phyloP scores from a whole-genome alignment of 2,888 invertebrate genomes.

The Agrypnus murinus region DNA sequence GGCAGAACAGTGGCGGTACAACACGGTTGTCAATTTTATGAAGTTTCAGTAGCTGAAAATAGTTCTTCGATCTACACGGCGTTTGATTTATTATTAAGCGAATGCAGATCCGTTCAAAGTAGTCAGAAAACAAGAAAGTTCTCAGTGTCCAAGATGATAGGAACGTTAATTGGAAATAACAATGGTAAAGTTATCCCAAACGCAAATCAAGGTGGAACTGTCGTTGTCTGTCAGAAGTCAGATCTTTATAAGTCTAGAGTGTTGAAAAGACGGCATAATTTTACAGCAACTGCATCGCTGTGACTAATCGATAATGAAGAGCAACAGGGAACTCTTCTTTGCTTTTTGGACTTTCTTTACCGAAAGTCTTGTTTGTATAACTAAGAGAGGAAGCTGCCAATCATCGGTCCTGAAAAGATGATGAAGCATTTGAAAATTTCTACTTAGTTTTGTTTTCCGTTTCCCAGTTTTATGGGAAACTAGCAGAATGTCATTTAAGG shows the following conservation, averaged over 20 bases:
- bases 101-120: conserved; percentile 74
- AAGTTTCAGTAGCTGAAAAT: conserved; percentile 89
- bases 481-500: conserved; percentile 19
- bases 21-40: conserved; percentile 83
- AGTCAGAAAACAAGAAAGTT: conserved; percentile 80
- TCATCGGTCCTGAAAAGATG: neutral
- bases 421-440: neutral
- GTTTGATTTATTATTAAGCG: conserved; percentile 81
- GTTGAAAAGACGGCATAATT: conserved; percentile 75
- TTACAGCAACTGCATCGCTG: conserved; percentile 79
- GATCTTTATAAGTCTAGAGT: conserved; percentile 76
- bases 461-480: conserved; percentile 68
- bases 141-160: conserved; percentile 87
- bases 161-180: conserved; percentile 78
- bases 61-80: conserved; percentile 83
- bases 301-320: conserved; percentile 74
- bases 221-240: conserved; percentile 76
- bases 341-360: conserved; percentile 48
- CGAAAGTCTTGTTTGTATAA: conserved; percentile 48
- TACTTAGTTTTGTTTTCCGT: conserved; percentile 46
- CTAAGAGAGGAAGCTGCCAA: conserved; percentile 14
- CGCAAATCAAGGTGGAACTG: conserved; percentile 74
- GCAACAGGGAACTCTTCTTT: conserved; percentile 61
- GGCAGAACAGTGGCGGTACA: conserved; percentile 80
- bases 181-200: conserved; percentile 67